These are phyloP conservation scores for Zygogramma bicolorata DNA, from an alignment of 2,888 invertebrate genomes.

Conservation along the genomic window DNA sequence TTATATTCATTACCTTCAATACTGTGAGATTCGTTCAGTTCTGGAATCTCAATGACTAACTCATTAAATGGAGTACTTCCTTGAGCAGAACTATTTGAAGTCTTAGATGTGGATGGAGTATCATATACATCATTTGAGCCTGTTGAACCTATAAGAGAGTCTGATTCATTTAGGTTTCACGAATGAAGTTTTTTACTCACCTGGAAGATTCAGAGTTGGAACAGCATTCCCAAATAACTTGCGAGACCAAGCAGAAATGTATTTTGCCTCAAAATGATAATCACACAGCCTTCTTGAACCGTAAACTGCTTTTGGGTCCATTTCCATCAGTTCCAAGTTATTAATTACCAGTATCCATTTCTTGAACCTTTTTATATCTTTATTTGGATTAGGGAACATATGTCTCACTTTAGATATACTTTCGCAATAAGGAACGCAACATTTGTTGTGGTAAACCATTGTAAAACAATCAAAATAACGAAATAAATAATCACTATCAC, in stretches of 20 bases:
- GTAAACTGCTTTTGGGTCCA: too few species aligned
- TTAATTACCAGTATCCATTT: too few species aligned
- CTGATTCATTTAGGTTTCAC: background rate
- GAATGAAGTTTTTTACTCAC: background rate
- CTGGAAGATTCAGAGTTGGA: background rate
- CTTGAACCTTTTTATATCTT: too few species aligned
- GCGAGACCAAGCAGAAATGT: background rate
- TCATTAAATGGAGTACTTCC: background rate
- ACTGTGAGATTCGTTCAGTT: background rate
- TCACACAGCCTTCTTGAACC: too few species aligned
- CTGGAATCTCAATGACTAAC: background rate
- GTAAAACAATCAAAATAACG: too few species aligned
- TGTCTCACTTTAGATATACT: too few species aligned
- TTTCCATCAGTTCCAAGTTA: too few species aligned
- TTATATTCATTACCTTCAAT: background rate
- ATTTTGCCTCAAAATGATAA: background rate
- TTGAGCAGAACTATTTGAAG: background rate
- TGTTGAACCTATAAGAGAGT: background rate
- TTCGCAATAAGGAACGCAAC: too few species aligned
- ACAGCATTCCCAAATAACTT: background rate
- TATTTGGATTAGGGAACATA: too few species aligned
- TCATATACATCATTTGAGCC: background rate
- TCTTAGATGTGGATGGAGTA: background rate
- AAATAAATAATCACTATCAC: too few species aligned
- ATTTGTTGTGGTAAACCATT: too few species aligned